phyloP scores from a whole-genome alignment of 2,113 vertebrate genomes.

The Phyllostomus discolor region DNA sequence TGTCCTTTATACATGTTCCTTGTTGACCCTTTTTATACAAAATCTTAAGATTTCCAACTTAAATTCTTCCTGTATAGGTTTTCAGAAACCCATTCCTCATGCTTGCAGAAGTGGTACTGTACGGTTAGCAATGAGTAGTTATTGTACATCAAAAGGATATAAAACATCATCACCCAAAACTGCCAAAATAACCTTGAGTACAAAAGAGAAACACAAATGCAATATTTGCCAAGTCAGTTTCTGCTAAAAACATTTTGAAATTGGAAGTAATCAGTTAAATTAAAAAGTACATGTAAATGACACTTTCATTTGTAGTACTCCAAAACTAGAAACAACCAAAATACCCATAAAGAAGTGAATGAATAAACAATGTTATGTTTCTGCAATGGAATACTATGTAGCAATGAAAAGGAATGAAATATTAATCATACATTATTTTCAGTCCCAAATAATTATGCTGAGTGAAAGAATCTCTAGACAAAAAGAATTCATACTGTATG shows the following conservation, averaged over 20 bases:
- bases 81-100: constrained; percentile 40
- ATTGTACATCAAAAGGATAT: constrained; percentile 41
- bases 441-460: constrained; percentile 28
- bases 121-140: constrained; percentile 19
- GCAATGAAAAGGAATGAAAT: constrained; percentile 30
- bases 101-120: background rate
- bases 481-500: background rate
- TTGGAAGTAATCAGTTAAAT: constrained; percentile 7
- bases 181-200: constrained; percentile 33
- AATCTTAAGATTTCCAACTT: constrained; percentile 37
- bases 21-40: background rate
- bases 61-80: background rate
- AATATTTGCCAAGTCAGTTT: constrained; percentile 34
- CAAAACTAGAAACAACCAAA: constrained; percentile 14
- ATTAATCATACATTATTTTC: background rate
- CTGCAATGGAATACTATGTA: background rate
- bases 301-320: constrained; percentile 28
- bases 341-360: background rate
- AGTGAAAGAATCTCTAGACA: constrained; percentile 28
- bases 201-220: constrained; percentile 39
- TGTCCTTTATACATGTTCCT: too few relatives aligned
- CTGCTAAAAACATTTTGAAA: constrained; percentile 40
- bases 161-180: constrained; percentile 54
- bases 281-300: constrained; percentile 39
- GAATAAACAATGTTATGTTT: background rate